Percentiles rank a stretch among this genome's conserved stretches.
These are phyloP conservation scores for Equus quagga DNA, from an alignment of 2,113 vertebrate species.

Conservation along the genomic window DNA sequence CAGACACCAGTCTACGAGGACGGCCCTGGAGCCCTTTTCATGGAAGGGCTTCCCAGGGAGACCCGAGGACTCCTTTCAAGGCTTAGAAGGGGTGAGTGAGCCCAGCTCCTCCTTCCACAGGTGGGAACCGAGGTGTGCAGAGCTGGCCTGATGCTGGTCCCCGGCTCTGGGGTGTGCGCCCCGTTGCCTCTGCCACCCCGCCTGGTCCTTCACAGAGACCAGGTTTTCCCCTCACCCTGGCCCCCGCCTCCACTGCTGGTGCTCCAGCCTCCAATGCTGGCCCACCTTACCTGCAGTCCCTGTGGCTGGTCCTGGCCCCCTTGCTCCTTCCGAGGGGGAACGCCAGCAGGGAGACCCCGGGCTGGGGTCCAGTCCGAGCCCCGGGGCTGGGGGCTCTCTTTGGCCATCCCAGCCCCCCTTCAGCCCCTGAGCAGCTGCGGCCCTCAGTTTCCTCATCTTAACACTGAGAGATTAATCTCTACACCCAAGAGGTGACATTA, in stretches of 20 bases:
- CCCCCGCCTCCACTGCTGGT: rapidly evolving
- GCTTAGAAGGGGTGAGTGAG: not conserved
- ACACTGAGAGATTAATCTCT: not conserved
- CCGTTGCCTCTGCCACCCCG: not conserved
- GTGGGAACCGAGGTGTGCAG: too few species aligned
- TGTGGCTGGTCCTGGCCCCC: not conserved
- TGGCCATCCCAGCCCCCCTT: rapidly evolving
- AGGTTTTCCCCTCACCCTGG: rapidly evolving
- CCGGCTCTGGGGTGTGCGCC: not conserved
- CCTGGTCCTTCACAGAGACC: not conserved
- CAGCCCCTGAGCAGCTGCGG: rapidly evolving
- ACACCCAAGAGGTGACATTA: not conserved
- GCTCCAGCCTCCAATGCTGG: rapidly evolving
- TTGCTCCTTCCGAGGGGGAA: not conserved
- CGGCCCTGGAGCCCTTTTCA: not conserved
- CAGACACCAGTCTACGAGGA: rapidly evolving
- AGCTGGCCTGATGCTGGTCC: not conserved
- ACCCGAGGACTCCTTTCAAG: not conserved
- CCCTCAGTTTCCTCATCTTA: not conserved
- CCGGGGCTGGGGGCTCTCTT: rapidly evolving
- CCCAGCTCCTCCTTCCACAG: rapidly evolving
- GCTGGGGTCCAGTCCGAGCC: not conserved
- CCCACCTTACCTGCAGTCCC: not conserved
- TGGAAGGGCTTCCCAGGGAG: not conserved
- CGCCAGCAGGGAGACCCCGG: not conserved